Conservation (phyloP, 2,113 vertebrate species). For the Cryptomyrus ogoouensis region DNA sequence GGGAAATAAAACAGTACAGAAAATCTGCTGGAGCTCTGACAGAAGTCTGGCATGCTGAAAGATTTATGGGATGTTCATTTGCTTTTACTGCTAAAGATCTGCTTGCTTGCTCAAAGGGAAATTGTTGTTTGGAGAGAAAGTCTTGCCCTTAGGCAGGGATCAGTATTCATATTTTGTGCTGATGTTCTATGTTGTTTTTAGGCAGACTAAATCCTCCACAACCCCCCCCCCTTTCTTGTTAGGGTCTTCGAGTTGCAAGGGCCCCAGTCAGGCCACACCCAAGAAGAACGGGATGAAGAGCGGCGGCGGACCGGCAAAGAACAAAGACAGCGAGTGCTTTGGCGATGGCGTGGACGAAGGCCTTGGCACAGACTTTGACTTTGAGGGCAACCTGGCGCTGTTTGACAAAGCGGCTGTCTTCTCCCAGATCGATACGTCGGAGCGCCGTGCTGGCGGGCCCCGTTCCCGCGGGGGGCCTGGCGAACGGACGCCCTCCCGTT, state of each 20-base stretch:
- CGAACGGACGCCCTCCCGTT: conserved; percentile 59
- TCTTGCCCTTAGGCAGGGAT: not conserved
- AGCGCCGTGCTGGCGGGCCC: conserved; percentile 65
- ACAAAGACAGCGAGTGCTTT: conserved; percentile 73
- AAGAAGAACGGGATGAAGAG: conserved; percentile 92
- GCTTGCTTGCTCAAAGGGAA: not conserved
- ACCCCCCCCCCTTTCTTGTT: not conserved
- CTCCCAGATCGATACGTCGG: conserved; percentile 85
- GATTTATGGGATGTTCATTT: not conserved
- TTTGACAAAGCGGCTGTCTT: conserved; percentile 96
- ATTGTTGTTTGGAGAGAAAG: not conserved
- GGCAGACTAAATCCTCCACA: not conserved
- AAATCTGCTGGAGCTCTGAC: not conserved
- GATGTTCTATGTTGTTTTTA: conserved; percentile 72
- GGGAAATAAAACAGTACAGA: not conserved
- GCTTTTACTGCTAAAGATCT: not conserved
- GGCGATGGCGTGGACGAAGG: conserved; percentile 80
- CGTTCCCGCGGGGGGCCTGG: conserved; percentile 61
- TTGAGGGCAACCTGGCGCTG: conserved; percentile 93
- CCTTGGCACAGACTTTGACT: conserved; percentile 91
- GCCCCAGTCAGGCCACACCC: conserved; percentile 80
- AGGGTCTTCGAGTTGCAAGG: conserved; percentile 93
- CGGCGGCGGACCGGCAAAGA: conserved; percentile 60
- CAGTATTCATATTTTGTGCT: not conserved
- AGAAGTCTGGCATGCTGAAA: not conserved